phyloP scores from a whole-genome alignment of 2,113 vertebrate genomes.

The human region GRCh38 chr19:36925001-36925500 shows the following conservation, averaged over 20 bases:
- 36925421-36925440: background rate
- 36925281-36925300: background rate
- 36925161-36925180: slow-evolving; percentile 33
- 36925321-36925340: background rate
- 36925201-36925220: slow-evolving; percentile 48
- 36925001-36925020: background rate
- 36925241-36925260: slow-evolving; percentile 47
- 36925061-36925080: background rate
- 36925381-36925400: background rate
- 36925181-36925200: slow-evolving; percentile 61
- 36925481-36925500: background rate
- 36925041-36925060: background rate
- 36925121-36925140: background rate
- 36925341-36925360: background rate
- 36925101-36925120: background rate
- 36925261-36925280: slow-evolving; percentile 45
- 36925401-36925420: background rate
- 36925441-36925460: background rate
- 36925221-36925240: slow-evolving; percentile 50
- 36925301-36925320: background rate
- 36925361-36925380: background rate
- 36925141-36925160: background rate
- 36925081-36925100: background rate
- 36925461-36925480: slow-evolving; percentile 11
- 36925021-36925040: background rate